Conservation (phyloP, 2,888 invertebrate genomes). For the Euplexia lucipara region DNA sequence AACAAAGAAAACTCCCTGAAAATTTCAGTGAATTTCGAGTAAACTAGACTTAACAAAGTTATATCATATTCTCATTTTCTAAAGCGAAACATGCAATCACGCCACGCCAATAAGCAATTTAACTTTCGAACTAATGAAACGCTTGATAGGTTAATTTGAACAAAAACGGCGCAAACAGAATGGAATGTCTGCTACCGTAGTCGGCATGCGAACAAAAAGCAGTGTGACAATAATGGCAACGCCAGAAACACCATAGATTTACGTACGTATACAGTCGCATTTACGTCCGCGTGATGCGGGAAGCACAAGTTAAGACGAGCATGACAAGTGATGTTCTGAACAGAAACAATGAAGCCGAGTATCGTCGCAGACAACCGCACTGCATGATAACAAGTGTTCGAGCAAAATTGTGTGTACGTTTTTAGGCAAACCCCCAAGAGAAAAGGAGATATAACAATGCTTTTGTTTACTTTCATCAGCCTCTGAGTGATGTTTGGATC, state of each 20-base stretch:
- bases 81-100: conserved; percentile 52
- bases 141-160: conserved; percentile 61
- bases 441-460: conserved; percentile 71
- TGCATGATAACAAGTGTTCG: conserved; percentile 70
- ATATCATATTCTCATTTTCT: conserved; percentile 41
- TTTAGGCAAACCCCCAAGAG: conserved; percentile 68
- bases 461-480: conserved; percentile 74
- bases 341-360: conserved; percentile 63
- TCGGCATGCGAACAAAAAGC: conserved; percentile 49
- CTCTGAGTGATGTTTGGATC: conserved; percentile 68
- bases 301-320: conserved; percentile 46
- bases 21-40: conserved; percentile 25
- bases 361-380: conserved; percentile 52
- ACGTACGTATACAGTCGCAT: conserved; percentile 31
- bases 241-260: conserved; percentile 35
- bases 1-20: conserved; percentile 1
- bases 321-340: conserved; percentile 67
- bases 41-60: conserved; percentile 21
- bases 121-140: conserved; percentile 59
- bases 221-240: conserved; percentile 36
- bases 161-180: conserved; percentile 25
- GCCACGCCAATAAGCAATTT: conserved; percentile 56
- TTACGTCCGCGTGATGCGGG: conserved; percentile 47
- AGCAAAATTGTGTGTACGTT: conserved; percentile 71
- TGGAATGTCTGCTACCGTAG: conserved; percentile 28